phyloP scores from a whole-genome alignment of 1,140 invertebrate genomes.

The Chlorops oryzae region DNA sequence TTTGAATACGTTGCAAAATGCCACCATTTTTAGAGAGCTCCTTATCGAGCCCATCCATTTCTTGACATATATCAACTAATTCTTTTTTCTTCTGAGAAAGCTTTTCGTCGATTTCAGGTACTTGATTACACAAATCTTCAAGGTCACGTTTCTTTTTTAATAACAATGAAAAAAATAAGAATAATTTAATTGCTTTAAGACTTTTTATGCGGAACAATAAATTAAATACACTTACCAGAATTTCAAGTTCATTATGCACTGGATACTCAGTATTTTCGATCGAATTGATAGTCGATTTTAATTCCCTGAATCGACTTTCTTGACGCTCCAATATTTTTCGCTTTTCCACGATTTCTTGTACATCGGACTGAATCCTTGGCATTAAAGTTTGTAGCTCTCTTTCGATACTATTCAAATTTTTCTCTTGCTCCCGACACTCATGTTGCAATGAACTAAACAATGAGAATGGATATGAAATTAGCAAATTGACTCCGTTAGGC shows the following conservation, averaged over 20 bases:
- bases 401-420: slow-evolving; percentile 3
- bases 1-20: too few relatives aligned
- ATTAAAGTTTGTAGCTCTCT: slow-evolving; percentile 6
- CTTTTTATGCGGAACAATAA: too few relatives aligned
- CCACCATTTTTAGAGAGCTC: too few relatives aligned
- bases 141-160: too few relatives aligned
- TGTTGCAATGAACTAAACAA: slow-evolving; percentile 19
- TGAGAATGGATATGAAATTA: neutral
- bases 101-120: too few relatives aligned
- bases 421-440: slow-evolving; percentile 17
- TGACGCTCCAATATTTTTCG: slow-evolving; percentile 15
- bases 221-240: slow-evolving; percentile 50
- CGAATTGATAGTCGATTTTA: slow-evolving; percentile 15
- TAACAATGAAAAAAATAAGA: too few relatives aligned
- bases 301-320: slow-evolving; percentile 6
- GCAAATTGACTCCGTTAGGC: neutral
- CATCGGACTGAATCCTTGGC: neutral
- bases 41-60: too few relatives aligned
- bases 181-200: too few relatives aligned
- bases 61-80: too few relatives aligned
- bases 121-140: too few relatives aligned
- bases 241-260: slow-evolving; percentile 45
- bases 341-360: slow-evolving; percentile 17
- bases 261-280: slow-evolving; percentile 36
- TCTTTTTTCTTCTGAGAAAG: too few relatives aligned